Conservation (phyloP, 1,140 invertebrate genomes). For the Drosophila melanogaster region Release_6_plus_ISO1_MT NT_033777.3:10937001-10937500, state of each 20-base stretch:
- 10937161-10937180: too few species aligned
- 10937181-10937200: too few species aligned
- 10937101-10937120: too few species aligned
- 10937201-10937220: too few species aligned
- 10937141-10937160: too few species aligned
- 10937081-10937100: too few species aligned
- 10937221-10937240: too few species aligned
- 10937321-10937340: conserved; percentile 19
- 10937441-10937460: conserved; percentile 12
- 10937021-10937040: not conserved
- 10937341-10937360: conserved; percentile 38
- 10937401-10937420: conserved; percentile 66
- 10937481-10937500: conserved; percentile 28
- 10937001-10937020: conserved; percentile 12
- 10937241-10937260: too few species aligned
- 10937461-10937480: conserved; percentile 70
- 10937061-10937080: too few species aligned
- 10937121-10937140: not conserved
- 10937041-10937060: not conserved
- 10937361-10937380: conserved; percentile 32
- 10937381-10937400: conserved; percentile 29
- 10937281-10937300: conserved; percentile 41
- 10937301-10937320: conserved; percentile 42
- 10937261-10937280: not conserved
- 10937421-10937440: conserved; percentile 70